Evolutionary conservation across 1,140 invertebrate species (phyloP).

Genomic region (Liolophura sinensis): DNA sequence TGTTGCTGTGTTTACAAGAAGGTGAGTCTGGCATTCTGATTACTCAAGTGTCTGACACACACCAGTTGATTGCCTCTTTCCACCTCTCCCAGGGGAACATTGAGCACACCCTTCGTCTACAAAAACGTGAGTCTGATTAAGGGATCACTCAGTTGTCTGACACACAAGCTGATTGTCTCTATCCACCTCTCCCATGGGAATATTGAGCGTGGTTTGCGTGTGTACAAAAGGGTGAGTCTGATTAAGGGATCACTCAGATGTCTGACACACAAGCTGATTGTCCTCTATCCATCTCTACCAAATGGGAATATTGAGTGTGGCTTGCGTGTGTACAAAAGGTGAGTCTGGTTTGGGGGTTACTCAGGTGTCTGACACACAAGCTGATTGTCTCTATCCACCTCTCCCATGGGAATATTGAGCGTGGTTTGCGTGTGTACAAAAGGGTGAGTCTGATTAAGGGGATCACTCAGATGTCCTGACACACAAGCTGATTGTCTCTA

Average conservation of each 20-base stretch:
- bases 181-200: no score
- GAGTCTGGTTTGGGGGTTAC: neutral
- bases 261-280: slow-evolving; percentile 54
- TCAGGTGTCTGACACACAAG: no score
- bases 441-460: slow-evolving; percentile 22
- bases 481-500: slow-evolving; percentile 28
- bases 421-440: no score
- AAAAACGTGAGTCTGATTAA: slow-evolving; percentile 20
- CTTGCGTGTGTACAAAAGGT: slow-evolving; percentile 50
- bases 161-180: no score
- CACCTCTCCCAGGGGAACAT: slow-evolving; percentile 21
- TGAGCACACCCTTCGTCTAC: slow-evolving; percentile 15
- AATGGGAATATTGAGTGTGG: slow-evolving; percentile 46
- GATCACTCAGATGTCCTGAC: slow-evolving; percentile 21
- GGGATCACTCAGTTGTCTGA: no score
- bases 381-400: slow-evolving; percentile 52
- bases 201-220: no score
- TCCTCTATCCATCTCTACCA: slow-evolving; percentile 47
- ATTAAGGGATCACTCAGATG: slow-evolving; percentile 52
- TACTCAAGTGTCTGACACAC: no score
- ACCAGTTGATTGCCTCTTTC: slow-evolving; percentile 52
- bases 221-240: slow-evolving; percentile 47
- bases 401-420: slow-evolving; percentile 47
- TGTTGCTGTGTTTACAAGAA: slow-evolving; percentile 47
- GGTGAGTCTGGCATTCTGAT: slow-evolving; percentile 28